Conservation (phyloP, 2,888 invertebrate species). For the Philereme vetulata region DNA sequence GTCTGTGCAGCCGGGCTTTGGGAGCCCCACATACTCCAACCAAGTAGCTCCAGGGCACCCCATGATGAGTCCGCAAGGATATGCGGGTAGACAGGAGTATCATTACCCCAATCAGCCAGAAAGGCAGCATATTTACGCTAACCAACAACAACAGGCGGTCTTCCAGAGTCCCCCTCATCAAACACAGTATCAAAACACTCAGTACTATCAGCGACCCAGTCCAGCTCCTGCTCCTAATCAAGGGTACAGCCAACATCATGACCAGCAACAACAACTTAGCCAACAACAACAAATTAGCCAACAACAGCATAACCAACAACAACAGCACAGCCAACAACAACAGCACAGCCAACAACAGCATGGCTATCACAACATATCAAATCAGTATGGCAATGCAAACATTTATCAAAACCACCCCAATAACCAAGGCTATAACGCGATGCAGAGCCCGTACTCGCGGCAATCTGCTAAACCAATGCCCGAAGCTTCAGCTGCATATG, state of each 20-base stretch:
- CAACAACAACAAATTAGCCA: constrained; percentile 57
- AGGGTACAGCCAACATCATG: constrained; percentile 57
- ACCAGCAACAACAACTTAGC: constrained; percentile 57
- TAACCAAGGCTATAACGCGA: constrained; percentile 62
- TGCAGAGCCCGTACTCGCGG: constrained; percentile 64
- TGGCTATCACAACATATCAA: constrained; percentile 62
- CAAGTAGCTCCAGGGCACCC: constrained; percentile 71
- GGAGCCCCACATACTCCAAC: constrained; percentile 72
- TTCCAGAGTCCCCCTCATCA: constrained; percentile 77
- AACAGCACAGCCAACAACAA: constrained; percentile 59
- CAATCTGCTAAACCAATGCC: constrained; percentile 62
- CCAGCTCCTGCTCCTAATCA: constrained; percentile 58
- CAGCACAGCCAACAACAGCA: constrained; percentile 47
- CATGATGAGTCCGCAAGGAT: constrained; percentile 75
- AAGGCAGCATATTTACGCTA: constrained; percentile 69
- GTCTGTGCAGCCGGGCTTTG: constrained; percentile 69
- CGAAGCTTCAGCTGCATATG: constrained; percentile 59
- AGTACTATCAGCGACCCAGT: constrained; percentile 70
- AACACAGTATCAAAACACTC: constrained; percentile 68
- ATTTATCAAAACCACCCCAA: constrained; percentile 59
- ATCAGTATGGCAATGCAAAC: constrained; percentile 64
- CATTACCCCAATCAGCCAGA: constrained; percentile 68
- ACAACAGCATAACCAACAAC: constrained; percentile 62
- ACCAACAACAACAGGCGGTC: constrained; percentile 55
- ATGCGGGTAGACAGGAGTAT: constrained; percentile 65